Conservation (phyloP, 2,797 vertebrate species). For the Coregonus sp. region DNA sequence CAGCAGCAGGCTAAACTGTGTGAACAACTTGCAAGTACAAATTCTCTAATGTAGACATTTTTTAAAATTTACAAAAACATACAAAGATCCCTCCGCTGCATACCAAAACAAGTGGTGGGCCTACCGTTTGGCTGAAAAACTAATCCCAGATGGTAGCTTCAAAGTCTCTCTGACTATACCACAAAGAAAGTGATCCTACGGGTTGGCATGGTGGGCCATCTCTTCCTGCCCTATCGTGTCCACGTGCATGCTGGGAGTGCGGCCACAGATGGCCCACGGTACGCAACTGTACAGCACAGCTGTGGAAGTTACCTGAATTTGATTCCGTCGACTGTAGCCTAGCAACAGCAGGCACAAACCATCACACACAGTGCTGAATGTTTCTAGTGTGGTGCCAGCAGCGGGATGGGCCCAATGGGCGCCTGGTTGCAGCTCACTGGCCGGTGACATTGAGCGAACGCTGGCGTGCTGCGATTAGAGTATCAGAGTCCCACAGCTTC, state of each 20-base stretch:
- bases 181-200: not conserved
- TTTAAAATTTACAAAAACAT: not conserved
- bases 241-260: conserved; percentile 73
- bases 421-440: conserved; percentile 76
- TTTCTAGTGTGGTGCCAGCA: conserved; percentile 52
- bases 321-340: conserved; percentile 73
- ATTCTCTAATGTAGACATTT: not conserved
- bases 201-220: conserved; percentile 28
- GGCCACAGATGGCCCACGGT: conserved; percentile 67
- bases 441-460: conserved; percentile 78
- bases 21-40: not conserved
- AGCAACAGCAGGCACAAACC: conserved; percentile 71
- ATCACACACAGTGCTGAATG: conserved; percentile 67
- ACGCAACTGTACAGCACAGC: conserved; percentile 71
- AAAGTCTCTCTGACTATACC: not conserved
- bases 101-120: not conserved
- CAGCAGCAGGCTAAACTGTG: not conserved
- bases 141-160: not conserved
- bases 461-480: conserved; percentile 76
- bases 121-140: not conserved
- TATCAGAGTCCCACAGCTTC: conserved; percentile 72
- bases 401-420: conserved; percentile 58
- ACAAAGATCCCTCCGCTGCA: not conserved
- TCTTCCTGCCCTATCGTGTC: conserved; percentile 70
- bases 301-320: conserved; percentile 75